Evolutionary conservation across 2,888 invertebrate genomes (phyloP).

Genomic region (Pelosia muscerda): DNA sequence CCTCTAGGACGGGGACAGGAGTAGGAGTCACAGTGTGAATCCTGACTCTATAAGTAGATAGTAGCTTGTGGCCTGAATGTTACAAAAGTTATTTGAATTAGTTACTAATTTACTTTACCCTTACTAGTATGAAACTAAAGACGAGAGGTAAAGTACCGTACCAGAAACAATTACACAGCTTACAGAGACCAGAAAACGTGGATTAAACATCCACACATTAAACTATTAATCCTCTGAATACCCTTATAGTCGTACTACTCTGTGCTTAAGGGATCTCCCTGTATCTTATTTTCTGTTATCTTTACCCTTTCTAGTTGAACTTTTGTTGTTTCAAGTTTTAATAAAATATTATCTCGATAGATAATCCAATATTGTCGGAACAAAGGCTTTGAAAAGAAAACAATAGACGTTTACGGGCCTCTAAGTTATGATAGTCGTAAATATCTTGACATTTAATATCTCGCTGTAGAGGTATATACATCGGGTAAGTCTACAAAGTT

Average conservation of each 20-base stretch:
- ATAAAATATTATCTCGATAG: neutral
- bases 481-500: constrained; percentile 1
- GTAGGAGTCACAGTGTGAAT: neutral
- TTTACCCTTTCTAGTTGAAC: neutral
- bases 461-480: constrained; percentile 7
- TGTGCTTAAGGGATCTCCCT: neutral
- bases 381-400: constrained; percentile 5
- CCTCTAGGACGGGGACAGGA: too few species aligned
- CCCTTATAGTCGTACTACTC: neutral
- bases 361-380: neutral
- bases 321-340: neutral
- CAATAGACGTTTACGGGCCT: neutral
- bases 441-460: constrained; percentile 15
- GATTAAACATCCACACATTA: neutral
- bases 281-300: neutral
- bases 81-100: too few species aligned
- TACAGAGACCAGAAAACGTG: neutral
- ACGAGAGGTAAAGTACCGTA: too few species aligned
- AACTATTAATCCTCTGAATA: neutral
- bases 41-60: neutral
- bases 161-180: neutral
- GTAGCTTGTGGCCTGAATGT: neutral
- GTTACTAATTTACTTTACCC: too few species aligned
- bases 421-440: constrained; percentile 5
- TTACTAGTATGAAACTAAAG: too few species aligned